Base-by-base conservation (phyloP, 2,888 invertebrate genomes). In the Oligia strigilis region DNA sequence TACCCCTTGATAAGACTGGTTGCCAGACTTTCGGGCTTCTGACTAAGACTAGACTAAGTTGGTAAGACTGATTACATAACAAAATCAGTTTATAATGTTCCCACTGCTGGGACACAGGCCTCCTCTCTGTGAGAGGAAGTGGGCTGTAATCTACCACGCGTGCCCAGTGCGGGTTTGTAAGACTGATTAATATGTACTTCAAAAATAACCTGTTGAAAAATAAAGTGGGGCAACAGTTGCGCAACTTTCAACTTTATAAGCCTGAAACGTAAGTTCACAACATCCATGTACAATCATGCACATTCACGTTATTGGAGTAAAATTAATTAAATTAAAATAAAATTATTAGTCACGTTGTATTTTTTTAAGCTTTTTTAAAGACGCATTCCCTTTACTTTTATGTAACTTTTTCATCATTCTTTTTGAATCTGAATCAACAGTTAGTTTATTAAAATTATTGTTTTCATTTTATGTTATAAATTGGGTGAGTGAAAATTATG, bases 351-450 rank as follows among this genome's bases (percentile, higher is more conserved):
- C 78, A 86, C 86, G 65, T 58, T 13, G 9, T 40, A 19, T 40
- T 49, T 43, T 62, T 74, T 4, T 36, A 86, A 81, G 83, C 78
- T 75, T 65, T 62, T 14, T 60, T 43, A n/a, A 17, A 49, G 66
- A 82, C 76, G 84, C 88, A 88, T 88, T 88, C 88, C 88, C 88
- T 88, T 88, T 69, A 82, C 80, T 81, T 72, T 2, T 19, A 62
- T 2, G 40, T 69, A 40, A 46, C 13, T 62, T 52, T 72, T 43
- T 19, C 4, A 36, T 4, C 29, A 29, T 29, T 9, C 9, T 72
- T 79, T 85, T 82, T 84, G 78, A 85, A 73, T 84, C 85, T 85
- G 77, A 85, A 84, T 84, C 78, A 36, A 2, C 5, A 14, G 52
- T 87, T 74, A 80, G 64, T 82, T 74, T 55, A 43, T 64, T 23